These are phyloP conservation scores for Formica selysi DNA, from an alignment of 1,140 invertebrate genomes.

Conservation along the genomic window DNA sequence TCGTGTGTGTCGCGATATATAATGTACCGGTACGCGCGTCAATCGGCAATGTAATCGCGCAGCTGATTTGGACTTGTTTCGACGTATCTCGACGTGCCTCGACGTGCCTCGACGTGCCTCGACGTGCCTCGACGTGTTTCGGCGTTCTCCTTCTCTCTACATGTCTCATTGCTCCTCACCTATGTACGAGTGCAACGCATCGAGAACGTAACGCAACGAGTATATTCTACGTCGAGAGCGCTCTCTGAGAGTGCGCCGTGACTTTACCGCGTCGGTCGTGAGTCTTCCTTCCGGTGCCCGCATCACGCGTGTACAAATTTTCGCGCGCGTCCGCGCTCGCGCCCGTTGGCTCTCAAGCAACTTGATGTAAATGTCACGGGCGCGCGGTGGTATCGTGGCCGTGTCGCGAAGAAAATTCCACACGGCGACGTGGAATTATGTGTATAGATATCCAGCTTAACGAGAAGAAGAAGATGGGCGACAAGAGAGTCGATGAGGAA, in stretches of 20 bases:
- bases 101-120: background rate
- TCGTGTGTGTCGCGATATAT: background rate
- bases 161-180: background rate
- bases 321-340: conserved; percentile 66
- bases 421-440: conserved; percentile 81
- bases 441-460: conserved; percentile 85
- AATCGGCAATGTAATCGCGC: background rate
- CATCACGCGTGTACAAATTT: conserved; percentile 48
- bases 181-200: background rate
- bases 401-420: conserved; percentile 64
- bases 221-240: conserved; percentile 17
- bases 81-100: background rate
- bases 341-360: conserved; percentile 34
- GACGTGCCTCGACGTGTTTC: background rate
- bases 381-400: conserved; percentile 60
- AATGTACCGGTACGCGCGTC: background rate
- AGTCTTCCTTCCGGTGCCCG: conserved; percentile 27
- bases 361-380: conserved; percentile 82
- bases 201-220: background rate
- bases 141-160: background rate
- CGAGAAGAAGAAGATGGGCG: conserved; percentile 84
- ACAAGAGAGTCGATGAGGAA: conserved; percentile 82
- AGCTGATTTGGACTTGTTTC: background rate
- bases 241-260: background rate
- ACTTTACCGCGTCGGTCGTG: conserved; percentile 50